Evolutionary conservation across 92 coral and sea anemone species (phyloP), one percentile per base, ranked within the genome.

Genomic region (Palythoa caribaeorum): DNA sequence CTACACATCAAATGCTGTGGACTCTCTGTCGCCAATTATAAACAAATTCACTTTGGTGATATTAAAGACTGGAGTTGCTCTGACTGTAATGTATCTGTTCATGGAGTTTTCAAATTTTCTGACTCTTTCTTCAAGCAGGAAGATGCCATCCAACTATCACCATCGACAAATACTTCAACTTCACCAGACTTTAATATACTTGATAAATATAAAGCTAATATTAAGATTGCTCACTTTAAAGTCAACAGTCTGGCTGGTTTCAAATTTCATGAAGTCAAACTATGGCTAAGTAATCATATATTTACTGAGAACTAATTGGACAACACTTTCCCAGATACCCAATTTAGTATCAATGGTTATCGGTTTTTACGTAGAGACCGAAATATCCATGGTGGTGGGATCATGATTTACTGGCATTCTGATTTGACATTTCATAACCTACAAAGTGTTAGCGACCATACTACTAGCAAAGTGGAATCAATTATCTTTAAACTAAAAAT

Each of bases 311-410:
- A 68, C 39, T 51, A 79, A 79, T 15, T 85, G 72, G 88, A 74
- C 77, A 19, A 39, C 39, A 86, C 70, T 19, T 62, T 73, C 5
- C 59, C 71, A 39, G 84, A 86, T 62, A 19, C 87, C 6, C 87
- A 77, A 68, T 79, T 87, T 68, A 78, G 57, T 68, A 87, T 87
- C 38, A 38, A 57, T 78, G 85, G 90, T 60, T 87, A 78, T 59
- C 62, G 77, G 71, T 55, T 87, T 38, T 52, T 16, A 71, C 90
- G 87, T 59, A 14, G 19, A 38, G 90, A 87, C 79, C 62, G 87
- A 78, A 73, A 65, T 44, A 57, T 87, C 74, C 86, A 87, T 60
- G 90, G 87, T 40, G 90, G 78, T 38, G 87, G 90, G 39, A 70
- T 87, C 76, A 87, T 87, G 47, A 78, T 87, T 39, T 77, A 78